Evolutionary conservation across 2,888 invertebrate species (phyloP), one percentile per base, ranked within the genome.

Genomic region (Rhamnusium bicolor): DNA sequence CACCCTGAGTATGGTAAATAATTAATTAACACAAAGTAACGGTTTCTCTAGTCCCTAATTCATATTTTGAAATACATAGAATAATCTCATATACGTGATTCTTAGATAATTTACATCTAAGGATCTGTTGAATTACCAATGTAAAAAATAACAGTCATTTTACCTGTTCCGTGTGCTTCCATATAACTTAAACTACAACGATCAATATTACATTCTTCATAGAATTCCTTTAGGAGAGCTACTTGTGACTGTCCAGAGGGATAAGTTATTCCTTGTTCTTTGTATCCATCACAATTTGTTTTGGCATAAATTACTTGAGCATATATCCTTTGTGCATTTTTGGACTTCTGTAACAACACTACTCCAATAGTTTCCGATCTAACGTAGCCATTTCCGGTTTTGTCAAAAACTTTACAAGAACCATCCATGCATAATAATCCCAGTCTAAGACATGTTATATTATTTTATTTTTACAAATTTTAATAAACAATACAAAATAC

Each of bases 401-500:
- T 93, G 88, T 98, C 98, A 85, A 99, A 98, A 53, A 95, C 93
- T 84, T 96, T 96, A 88, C 98, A 98, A 60, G 91, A 91, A 0
- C 98, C 98, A 77, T 97, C 95, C 0, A 91, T 89, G 0, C 97
- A 94, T 2, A 98, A 87, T 83, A 95, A 94, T 71, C 94, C 94
- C 86, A 93, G 89, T 81, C 93, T 86, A 14, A 32, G 51, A 51
- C 12, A 1, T 40, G 5, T 40, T 40, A 40, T 4, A 4, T 0
- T 40, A 3, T 40, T 4, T 2, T 24, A 24, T 24, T 24, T 6
- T 24, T 24, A 2, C 6, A 24, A 24, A 4, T 24, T 4, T 2
- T 2, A 24, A 6, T 24, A 24, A 6, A 6, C 6, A 24, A 24
- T n/a, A n/a, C n/a, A n/a, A n/a, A n/a, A n/a, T n/a, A n/a, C n/a